These are phyloP conservation scores for Brienomyrus longianalis DNA, from an alignment of 2,113 vertebrate species.

Conservation along the genomic window DNA sequence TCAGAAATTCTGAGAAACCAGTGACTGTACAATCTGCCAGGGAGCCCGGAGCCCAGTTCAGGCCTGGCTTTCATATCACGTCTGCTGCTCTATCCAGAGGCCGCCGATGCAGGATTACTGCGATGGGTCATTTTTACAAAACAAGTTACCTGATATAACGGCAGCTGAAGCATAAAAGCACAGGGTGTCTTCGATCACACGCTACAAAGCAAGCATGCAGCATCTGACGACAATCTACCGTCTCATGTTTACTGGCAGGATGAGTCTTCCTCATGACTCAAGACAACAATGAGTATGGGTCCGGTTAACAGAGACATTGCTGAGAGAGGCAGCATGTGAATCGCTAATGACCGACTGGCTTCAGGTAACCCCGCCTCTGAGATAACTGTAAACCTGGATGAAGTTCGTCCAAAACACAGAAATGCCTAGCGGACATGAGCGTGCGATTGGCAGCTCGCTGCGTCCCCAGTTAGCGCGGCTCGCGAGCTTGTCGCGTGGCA, in stretches of 20 bases:
- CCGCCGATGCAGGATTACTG: background rate
- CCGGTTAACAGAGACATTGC: background rate
- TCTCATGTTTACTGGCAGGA: background rate
- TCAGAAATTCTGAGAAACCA: background rate
- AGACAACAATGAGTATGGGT: background rate
- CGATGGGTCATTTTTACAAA: background rate
- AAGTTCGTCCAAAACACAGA: background rate
- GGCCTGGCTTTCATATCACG: background rate
- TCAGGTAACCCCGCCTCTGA: background rate
- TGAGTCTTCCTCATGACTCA: background rate
- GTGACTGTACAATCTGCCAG: background rate
- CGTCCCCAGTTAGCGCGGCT: no score
- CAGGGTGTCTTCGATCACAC: background rate
- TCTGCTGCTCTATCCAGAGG: background rate
- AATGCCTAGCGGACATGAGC: background rate
- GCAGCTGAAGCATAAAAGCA: background rate
- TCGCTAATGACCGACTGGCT: background rate
- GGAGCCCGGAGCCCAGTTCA: background rate
- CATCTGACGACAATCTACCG: background rate
- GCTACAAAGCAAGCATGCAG: background rate
- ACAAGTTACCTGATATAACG: background rate
- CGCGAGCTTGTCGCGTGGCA: no score
- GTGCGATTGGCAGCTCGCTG: no score
- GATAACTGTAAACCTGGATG: background rate
- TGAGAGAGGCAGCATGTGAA: background rate